These are phyloP conservation scores for Aldrovandia affinis DNA, from an alignment of 2,797 vertebrate species.

Conservation along the genomic window DNA sequence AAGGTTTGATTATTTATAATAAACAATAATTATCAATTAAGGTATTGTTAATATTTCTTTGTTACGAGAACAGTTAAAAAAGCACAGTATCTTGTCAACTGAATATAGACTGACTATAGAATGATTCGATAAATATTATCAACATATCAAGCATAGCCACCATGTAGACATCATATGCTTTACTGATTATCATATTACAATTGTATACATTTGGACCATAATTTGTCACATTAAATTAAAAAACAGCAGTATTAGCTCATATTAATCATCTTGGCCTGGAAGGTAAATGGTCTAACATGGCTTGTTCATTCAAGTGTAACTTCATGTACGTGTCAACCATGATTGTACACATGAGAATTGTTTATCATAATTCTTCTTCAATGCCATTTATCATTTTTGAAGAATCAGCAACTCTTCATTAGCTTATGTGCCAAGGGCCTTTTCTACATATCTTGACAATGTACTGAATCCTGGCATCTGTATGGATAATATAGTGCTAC, in stretches of 20 bases:
- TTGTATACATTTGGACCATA: slow-evolving; percentile 1
- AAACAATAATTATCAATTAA: neutral
- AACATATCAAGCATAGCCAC: neutral
- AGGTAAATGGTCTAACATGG: slow-evolving; percentile 14
- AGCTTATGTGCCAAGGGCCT: neutral
- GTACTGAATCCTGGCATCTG: neutral
- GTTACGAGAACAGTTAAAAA: neutral
- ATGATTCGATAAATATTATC: neutral
- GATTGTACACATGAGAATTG: neutral
- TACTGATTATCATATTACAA: slow-evolving; percentile 30
- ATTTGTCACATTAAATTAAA: slow-evolving; percentile 31
- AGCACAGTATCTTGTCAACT: neutral
- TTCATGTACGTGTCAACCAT: neutral
- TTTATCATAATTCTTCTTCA: neutral
- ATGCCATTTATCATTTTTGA: slow-evolving; percentile 1
- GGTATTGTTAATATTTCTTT: neutral
- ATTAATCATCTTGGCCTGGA: slow-evolving; percentile 10
- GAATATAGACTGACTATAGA: no score
- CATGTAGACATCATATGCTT: slow-evolving; percentile 8
- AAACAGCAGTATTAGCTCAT: slow-evolving; percentile 21
- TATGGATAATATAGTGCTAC: neutral
- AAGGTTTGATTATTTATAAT: no score
- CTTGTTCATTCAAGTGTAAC: neutral
- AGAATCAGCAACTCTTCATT: neutral
- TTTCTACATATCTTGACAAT: neutral